A percentile compares a stretch with the other conserved stretches of the same genome.
These are phyloP conservation scores for Orchesella cincta DNA, from an alignment of 1,140 invertebrate genomes.

Conservation along the genomic window DNA sequence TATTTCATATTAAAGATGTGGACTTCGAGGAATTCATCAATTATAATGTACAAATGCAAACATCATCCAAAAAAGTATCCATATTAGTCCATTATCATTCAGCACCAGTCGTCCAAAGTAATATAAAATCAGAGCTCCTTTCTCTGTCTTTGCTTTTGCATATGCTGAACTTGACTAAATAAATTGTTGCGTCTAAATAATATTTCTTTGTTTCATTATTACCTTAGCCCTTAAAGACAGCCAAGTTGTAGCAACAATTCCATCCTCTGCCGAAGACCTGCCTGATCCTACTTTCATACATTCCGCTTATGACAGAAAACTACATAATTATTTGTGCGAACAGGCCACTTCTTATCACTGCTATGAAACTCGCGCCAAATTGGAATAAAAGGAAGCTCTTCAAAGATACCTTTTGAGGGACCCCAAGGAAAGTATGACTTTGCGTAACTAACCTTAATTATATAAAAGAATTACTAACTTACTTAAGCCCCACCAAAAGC, in stretches of 20 bases:
- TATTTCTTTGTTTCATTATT: not conserved
- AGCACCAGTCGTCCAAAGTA: not conserved
- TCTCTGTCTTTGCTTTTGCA: not conserved
- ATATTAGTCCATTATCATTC: not conserved
- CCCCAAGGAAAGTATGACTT: conserved; percentile 53
- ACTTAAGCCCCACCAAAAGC: not conserved
- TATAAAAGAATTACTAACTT: too few species aligned
- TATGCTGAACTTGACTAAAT: not conserved
- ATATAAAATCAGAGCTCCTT: too few species aligned
- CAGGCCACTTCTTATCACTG: conserved; percentile 58
- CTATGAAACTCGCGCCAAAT: conserved; percentile 56
- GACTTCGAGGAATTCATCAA: too few species aligned
- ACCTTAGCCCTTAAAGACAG: conserved; percentile 51
- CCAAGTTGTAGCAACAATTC: conserved; percentile 54
- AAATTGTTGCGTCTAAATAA: not conserved
- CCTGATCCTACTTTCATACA: conserved; percentile 60
- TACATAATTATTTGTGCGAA: conserved; percentile 61
- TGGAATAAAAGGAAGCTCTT: conserved; percentile 56
- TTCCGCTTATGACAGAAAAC: conserved; percentile 62
- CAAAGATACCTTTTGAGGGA: conserved; percentile 59
- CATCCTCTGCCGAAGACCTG: conserved; percentile 55
- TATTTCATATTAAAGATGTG: too few species aligned
- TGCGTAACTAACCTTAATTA: not conserved
- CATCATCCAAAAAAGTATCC: not conserved
- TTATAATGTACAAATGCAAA: conserved; percentile 9